Evolutionary conservation across 2,113 vertebrate genomes (phyloP).

Genomic region (Aphelocoma coerulescens): DNA sequence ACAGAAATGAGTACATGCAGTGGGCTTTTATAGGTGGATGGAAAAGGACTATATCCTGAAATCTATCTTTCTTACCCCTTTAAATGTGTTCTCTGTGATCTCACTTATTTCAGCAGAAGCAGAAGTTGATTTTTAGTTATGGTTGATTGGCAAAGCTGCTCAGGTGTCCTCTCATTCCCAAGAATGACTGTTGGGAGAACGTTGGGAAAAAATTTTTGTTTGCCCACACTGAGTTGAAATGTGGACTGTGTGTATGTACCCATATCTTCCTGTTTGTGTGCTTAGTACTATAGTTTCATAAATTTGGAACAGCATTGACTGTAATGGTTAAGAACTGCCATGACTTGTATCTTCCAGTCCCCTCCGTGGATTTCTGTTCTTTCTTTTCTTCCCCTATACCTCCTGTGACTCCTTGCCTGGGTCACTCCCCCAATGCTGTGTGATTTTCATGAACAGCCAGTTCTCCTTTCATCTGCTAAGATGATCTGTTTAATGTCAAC

Average conservation of each 20-base stretch:
- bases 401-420: background rate
- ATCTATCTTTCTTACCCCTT: background rate
- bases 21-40: background rate
- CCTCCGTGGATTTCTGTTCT: background rate
- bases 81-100: background rate
- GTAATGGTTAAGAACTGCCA: background rate
- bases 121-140: background rate
- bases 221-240: background rate
- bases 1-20: background rate
- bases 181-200: background rate
- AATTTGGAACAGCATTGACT: background rate
- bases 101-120: background rate
- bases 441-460: background rate
- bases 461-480: background rate
- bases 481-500: background rate
- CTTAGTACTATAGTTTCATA: background rate
- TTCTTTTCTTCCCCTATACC: background rate
- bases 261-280: background rate
- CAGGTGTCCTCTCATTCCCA: background rate
- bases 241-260: background rate
- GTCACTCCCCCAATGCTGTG: fast-evolving
- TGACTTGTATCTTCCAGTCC: background rate
- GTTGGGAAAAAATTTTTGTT: fast-evolving
- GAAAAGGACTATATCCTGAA: background rate
- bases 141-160: fast-evolving